phyloP scores from a whole-genome alignment of 2,113 vertebrate species.

The Meles meles region DNA sequence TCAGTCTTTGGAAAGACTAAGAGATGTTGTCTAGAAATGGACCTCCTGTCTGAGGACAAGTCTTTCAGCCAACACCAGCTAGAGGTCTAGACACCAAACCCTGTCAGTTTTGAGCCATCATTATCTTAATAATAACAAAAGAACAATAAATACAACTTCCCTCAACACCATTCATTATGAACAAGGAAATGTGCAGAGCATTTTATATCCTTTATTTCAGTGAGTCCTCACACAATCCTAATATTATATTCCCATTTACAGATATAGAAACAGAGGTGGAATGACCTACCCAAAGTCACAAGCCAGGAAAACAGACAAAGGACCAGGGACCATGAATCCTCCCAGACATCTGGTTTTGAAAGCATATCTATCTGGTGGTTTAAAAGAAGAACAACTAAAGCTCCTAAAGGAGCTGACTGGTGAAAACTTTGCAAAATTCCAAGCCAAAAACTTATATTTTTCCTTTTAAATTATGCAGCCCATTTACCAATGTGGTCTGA shows the following conservation, averaged over 20 bases:
- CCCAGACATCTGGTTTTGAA: background rate
- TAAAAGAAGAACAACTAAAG: background rate
- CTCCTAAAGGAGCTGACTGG: background rate
- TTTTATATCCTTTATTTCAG: background rate
- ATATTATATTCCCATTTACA: rapidly evolving
- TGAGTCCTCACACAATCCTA: background rate
- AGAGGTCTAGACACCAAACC: background rate
- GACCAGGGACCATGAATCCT: background rate
- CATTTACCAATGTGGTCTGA: background rate
- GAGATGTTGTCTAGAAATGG: background rate
- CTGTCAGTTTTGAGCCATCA: background rate
- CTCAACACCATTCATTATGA: background rate
- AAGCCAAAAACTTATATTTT: background rate
- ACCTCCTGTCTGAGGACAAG: background rate
- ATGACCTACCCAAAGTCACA: background rate
- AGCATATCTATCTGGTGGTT: background rate
- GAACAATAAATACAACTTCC: background rate
- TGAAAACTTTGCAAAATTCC: background rate
- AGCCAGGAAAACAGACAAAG: background rate
- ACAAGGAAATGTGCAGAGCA: background rate
- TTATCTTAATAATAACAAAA: background rate
- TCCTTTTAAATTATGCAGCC: background rate
- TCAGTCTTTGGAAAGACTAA: background rate
- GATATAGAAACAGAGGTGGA: background rate
- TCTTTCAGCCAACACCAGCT: background rate